Evolutionary conservation across 2,113 vertebrate genomes (phyloP), one percentile per base, ranked within the genome.

Genomic region (Peromyscus maniculatus): DNA sequence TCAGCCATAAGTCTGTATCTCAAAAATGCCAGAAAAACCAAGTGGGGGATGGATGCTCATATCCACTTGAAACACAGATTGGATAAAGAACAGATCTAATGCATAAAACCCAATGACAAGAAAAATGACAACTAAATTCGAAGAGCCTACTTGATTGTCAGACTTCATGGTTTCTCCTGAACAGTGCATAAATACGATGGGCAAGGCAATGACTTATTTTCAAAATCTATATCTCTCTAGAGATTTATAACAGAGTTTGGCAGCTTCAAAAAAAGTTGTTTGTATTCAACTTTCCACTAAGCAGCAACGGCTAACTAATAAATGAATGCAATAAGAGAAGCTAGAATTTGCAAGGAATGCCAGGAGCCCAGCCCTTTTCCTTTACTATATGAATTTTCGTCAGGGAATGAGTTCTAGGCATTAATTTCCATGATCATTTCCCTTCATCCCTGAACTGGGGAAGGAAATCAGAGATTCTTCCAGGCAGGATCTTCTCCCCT

Each of bases 391-490:
- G 91, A 92, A 84, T 93, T 5, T 66, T 36, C 78, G 28, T 62
- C 95, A 93, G 78, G 64, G 87, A 96, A 87, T 74, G 64, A 39
- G 36, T 87, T 87, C 67, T 87, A 83, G 46, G 0, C 82, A 79
- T n/a, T 98, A 83, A 52, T 88, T 95, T 98, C 28, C 91, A 94
- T 39, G 62, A 57, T 39, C 83, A 91, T 86, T 92, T 96, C 86
- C 31, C 21, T 94, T 95, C 55, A 77, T 93, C 91, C 59, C n/a
- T 75, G 62, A 92, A 93, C 24, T 0, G 39, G 33, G 43, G 79
- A 74, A 89, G 74, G 8, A 75, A 67, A 89, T 1, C 31, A 9
- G 43, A 96, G 64, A 31, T 86, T 9, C 46, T 49, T 52, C 64
- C 57, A 77, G 43, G 74, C 7, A 91, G 15, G 69, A 79, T 80